Evolutionary conservation across 2,888 invertebrate species (phyloP), one percentile per base, ranked within the genome.

Genomic region (Phortica okadai): DNA sequence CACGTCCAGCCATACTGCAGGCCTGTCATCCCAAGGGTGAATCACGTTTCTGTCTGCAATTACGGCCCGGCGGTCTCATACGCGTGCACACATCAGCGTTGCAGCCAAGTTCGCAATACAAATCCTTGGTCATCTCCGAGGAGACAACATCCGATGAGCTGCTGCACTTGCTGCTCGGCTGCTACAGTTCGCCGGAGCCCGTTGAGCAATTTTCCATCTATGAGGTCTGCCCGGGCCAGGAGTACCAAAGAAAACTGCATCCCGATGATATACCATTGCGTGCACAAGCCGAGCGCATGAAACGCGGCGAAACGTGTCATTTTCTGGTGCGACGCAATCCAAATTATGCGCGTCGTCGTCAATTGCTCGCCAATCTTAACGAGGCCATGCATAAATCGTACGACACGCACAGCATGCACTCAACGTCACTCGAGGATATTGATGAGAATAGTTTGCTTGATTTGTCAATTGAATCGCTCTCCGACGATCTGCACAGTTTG

Each of bases 21-120:
- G 96, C 97, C 25, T 98, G 98, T 90, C 98, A 98, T 92, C 98
- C 98, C 1, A 95, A 95, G 90, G 97, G 98, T 81, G 97, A 98
- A 92, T 97, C 97, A 67, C 96, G 96, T 91, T 97, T 98, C 92
- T 96, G 96, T 74, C 93, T 98, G 76, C 96, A 97, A 92, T 96
- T 96, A 88, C 94, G 96, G 80, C 95, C 96, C 6, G 97, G 98
- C 50, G 97, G 97, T n/a, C 93, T 98, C 79, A 96, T 98, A 82
- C 96, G 97, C 92, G 95, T 98, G 76, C 96, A 97, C 93, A 98
- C 98, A 91, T 96, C 96, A 21, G 97, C 96, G 54, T 93, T 98
- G 81, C 97, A 97, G 94, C 95, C 96, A 74, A 96, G 96, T 90
- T 97, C 97, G 0, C 96, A 97, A 92, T 98, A 98, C 93, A 98